A percentile compares a stretch with the other conserved stretches of the same genome.
These are phyloP conservation scores for Polyommatus icarus DNA, from an alignment of 2,888 invertebrate genomes.

Conservation along the genomic window DNA sequence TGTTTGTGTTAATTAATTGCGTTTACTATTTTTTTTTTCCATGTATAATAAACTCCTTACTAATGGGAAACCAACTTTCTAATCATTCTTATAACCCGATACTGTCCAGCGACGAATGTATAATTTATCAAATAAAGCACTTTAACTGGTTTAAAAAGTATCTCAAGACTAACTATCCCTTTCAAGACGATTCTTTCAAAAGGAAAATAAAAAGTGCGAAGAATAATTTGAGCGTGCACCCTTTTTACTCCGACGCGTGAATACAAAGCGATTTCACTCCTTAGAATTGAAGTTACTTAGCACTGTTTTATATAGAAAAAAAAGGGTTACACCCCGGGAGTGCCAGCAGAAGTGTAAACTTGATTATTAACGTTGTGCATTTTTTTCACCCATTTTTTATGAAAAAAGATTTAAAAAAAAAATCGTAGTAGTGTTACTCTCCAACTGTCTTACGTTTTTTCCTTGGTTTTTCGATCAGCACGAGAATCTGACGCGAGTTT, in stretches of 20 bases:
- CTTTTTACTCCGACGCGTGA: conserved; percentile 16
- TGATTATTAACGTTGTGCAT: too few species aligned
- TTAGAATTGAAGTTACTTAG: conserved; percentile 16
- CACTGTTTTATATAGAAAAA: neutral
- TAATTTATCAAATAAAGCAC: neutral
- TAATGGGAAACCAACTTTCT: neutral
- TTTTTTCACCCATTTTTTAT: too few species aligned
- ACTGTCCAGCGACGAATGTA: neutral
- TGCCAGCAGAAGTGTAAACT: too few species aligned
- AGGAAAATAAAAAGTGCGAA: conserved; percentile 14
- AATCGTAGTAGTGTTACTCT: too few species aligned
- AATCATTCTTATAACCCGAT: neutral
- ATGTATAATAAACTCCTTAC: too few species aligned
- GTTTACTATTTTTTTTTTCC: too few species aligned
- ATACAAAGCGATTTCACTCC: conserved; percentile 9
- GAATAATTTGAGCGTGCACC: conserved; percentile 7
- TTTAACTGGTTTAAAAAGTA: neutral
- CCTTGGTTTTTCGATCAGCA: too few species aligned
- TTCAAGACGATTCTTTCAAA: neutral
- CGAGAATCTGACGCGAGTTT: too few species aligned
- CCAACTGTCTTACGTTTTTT: too few species aligned
- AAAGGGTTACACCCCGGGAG: too few species aligned
- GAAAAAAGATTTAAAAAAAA: too few species aligned
- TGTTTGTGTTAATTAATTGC: too few species aligned
- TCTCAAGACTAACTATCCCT: neutral